phyloP scores from a whole-genome alignment of 2,113 vertebrate species.

The Platysteira castanea region DNA sequence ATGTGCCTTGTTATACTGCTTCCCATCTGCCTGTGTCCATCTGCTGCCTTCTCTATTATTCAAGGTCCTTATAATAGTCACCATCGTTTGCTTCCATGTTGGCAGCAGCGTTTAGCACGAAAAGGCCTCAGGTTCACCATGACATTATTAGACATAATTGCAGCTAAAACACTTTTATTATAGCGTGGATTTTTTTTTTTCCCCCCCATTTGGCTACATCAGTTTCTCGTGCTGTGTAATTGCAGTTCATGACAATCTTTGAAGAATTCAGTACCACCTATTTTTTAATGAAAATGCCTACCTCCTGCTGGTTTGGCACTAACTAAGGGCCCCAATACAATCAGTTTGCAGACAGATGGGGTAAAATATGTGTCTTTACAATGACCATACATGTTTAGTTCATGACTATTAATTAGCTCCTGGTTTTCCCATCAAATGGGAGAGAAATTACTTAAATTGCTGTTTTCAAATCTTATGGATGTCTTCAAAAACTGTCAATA shows the following conservation, averaged over 20 bases:
- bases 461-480: not conserved
- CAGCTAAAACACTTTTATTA: not conserved
- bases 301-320: not conserved
- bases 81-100: not conserved
- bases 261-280: not conserved
- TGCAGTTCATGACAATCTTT: not conserved
- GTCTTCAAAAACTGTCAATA: not conserved
- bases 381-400: not conserved
- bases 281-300: not conserved
- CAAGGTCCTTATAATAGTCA: not conserved
- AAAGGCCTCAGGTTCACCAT: not conserved
- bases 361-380: not conserved
- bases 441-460: not conserved
- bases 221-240: not conserved
- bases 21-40: conserved; percentile 32
- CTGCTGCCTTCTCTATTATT: not conserved
- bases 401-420: not conserved
- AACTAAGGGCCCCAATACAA: not conserved
- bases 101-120: not conserved
- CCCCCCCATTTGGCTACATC: not conserved
- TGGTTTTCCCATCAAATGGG: not conserved
- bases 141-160: not conserved
- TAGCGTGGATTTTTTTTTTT: fast-evolving
- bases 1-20: not conserved
- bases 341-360: not conserved